These are phyloP conservation scores for Coranthus polyacanthus DNA, from an alignment of 2,797 vertebrate genomes.

Conservation along the genomic window DNA sequence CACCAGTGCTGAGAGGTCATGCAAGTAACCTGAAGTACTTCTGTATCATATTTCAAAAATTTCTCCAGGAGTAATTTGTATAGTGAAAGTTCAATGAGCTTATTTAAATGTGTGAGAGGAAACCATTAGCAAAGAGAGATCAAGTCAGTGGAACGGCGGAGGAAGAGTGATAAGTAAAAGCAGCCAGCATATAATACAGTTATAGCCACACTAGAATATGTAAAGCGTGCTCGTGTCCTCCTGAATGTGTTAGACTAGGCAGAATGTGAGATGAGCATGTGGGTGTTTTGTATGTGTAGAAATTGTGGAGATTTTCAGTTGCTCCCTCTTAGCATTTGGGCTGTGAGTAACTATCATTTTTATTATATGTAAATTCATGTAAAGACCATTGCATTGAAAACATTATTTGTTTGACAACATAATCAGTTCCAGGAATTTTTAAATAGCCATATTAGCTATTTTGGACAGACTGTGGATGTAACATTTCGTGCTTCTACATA, in stretches of 20 bases:
- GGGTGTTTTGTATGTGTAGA: not conserved
- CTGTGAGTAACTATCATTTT: not conserved
- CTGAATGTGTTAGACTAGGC: not conserved
- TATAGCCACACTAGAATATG: constrained; percentile 10
- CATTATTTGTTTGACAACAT: no score
- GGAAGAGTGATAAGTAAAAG: constrained; percentile 25
- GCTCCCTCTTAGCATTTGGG: not conserved
- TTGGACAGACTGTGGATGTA: no score
- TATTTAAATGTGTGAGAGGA: constrained; percentile 28
- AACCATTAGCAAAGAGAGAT: constrained; percentile 37
- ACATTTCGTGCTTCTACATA: no score
- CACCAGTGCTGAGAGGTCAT: constrained; percentile 3
- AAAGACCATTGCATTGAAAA: not conserved
- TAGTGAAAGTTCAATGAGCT: constrained; percentile 34
- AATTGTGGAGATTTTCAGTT: not conserved
- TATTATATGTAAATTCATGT: not conserved
- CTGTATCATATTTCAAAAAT: constrained; percentile 21
- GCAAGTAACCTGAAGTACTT: not conserved
- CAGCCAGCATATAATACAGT: constrained; percentile 5
- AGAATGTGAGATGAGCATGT: not conserved
- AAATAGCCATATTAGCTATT: no score
- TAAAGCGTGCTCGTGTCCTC: not conserved
- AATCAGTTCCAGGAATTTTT: no score
- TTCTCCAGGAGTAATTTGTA: constrained; percentile 24
- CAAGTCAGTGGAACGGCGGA: constrained; percentile 21